Evolutionary conservation across 2,113 vertebrate species (phyloP).

Genomic region (Panthera leo): DNA sequence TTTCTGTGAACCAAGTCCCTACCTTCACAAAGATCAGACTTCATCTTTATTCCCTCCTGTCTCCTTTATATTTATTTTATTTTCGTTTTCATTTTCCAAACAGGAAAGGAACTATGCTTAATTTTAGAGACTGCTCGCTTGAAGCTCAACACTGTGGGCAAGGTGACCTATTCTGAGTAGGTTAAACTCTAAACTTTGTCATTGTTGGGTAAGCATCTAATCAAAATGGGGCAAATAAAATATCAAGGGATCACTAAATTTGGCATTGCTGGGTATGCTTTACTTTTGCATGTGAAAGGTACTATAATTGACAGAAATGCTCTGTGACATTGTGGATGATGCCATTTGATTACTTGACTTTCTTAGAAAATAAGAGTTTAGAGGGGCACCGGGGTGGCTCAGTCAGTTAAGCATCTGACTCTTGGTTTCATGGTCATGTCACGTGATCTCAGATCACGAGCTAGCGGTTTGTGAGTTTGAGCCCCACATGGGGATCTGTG

Average conservation of each 20-base stretch:
- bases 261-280: background rate
- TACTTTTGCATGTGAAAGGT: background rate
- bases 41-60: background rate
- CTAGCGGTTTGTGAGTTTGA: too few species aligned
- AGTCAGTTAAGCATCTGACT: too few species aligned
- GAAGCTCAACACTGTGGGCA: background rate
- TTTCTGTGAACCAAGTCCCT: conserved; percentile 32
- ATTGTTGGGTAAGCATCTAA: background rate
- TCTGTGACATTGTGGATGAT: background rate
- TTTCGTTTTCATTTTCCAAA: conserved; percentile 43
- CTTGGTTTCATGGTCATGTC: too few species aligned
- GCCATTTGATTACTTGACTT: background rate
- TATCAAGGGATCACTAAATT: background rate
- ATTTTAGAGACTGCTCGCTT: conserved; percentile 22
- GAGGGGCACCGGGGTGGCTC: too few species aligned
- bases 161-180: background rate
- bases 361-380: conserved; percentile 8
- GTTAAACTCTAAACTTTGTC: background rate
- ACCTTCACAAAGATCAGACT: background rate
- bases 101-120: background rate
- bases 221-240: background rate
- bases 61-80: conserved; percentile 17
- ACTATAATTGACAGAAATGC: background rate
- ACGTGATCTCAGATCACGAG: too few species aligned
- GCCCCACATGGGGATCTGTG: too few species aligned